These are phyloP conservation scores for Nasonia giraulti DNA, from an alignment of 1,140 invertebrate species.

Conservation along the genomic window DNA sequence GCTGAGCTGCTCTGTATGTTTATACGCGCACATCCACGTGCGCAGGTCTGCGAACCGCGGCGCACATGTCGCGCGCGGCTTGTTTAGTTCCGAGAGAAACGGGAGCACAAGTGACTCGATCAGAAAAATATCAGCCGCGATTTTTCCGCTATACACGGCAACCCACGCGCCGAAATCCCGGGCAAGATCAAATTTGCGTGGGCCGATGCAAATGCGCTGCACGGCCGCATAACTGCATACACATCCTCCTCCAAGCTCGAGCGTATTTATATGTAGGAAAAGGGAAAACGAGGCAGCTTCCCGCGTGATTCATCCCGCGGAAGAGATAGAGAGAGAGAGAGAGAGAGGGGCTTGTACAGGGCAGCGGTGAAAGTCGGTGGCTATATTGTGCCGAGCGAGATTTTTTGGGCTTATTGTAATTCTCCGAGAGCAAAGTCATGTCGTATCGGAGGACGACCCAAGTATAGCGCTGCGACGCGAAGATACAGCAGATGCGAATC, in stretches of 20 bases:
- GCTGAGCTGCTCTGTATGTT: slow-evolving; percentile 36
- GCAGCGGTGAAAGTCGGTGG: too few species aligned
- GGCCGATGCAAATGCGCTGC: neutral
- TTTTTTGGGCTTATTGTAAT: too few species aligned
- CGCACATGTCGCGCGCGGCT: neutral
- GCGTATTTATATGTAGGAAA: neutral
- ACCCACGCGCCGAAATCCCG: too few species aligned
- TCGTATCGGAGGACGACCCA: too few species aligned
- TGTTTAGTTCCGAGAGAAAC: slow-evolving; percentile 18
- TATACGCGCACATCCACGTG: neutral
- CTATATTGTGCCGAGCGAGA: too few species aligned
- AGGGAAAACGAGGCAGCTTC: neutral
- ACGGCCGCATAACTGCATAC: neutral
- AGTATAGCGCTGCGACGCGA: too few species aligned
- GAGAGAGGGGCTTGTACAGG: too few species aligned
- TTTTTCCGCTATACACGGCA: too few species aligned
- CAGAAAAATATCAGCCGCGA: neutral
- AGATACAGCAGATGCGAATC: neutral
- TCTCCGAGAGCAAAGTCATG: too few species aligned
- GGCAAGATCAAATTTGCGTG: neutral
- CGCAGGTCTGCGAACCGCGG: neutral
- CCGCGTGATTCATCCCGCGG: neutral
- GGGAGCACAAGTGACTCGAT: slow-evolving; percentile 42
- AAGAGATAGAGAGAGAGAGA: too few species aligned
- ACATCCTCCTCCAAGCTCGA: neutral